A percentile compares a stretch with the other conserved stretches of the same genome.
phyloP scores from a whole-genome alignment of 2,888 invertebrate genomes.

The Acanthococcus lagerstroemiae region DNA sequence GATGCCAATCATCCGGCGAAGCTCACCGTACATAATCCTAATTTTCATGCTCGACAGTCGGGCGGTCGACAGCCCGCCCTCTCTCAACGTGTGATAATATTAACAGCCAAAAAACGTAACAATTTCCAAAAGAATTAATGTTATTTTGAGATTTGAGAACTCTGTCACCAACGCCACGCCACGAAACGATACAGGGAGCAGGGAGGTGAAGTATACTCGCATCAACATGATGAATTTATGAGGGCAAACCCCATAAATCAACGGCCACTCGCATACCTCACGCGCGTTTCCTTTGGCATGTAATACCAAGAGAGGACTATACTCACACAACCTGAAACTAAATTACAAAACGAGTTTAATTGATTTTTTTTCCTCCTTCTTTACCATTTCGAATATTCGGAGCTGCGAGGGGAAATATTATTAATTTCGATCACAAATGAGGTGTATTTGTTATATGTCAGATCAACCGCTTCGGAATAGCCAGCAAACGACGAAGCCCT shows the following conservation, averaged over 20 bases:
- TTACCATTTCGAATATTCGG: conserved; percentile 10
- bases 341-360: conserved; percentile 31
- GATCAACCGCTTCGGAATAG: conserved; percentile 27
- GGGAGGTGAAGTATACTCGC: conserved; percentile 5
- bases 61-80: too few relatives aligned
- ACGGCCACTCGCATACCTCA: conserved; percentile 30
- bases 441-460: conserved; percentile 30
- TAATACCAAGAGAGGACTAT: not conserved
- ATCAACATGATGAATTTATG: conserved; percentile 30
- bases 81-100: too few relatives aligned
- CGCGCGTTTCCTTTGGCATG: conserved; percentile 23
- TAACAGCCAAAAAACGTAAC: not conserved
- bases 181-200: not conserved
- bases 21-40: too few relatives aligned
- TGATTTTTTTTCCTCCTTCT: conserved; percentile 24
- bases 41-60: too few relatives aligned
- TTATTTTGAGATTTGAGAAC: conserved; percentile 3
- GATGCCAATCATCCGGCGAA: too few relatives aligned
- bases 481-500: conserved; percentile 23
- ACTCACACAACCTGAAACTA: conserved; percentile 27
- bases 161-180: conserved; percentile 21
- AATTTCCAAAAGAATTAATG: not conserved
- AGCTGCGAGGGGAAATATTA: conserved; percentile 21
- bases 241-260: conserved; percentile 29
- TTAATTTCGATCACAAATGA: conserved; percentile 31